Evolutionary conservation across 2,888 invertebrate genomes (phyloP).

Genomic region (Tetragonula carbonaria): DNA sequence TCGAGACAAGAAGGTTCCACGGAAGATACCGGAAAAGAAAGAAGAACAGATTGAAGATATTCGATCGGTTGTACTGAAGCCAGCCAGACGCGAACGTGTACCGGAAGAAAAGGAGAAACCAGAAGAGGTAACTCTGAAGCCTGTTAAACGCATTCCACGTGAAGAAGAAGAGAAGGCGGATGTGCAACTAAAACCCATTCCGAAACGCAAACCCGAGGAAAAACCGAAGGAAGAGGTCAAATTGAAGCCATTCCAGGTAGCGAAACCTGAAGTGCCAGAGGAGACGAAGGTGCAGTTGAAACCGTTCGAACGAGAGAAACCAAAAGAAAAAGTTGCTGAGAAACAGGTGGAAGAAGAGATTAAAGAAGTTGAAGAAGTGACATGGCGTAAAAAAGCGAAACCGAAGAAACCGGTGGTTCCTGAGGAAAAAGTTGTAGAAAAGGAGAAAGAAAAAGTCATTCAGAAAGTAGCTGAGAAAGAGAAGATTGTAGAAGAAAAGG

Average conservation of each 20-base stretch:
- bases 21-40: conserved; percentile 65
- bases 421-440: conserved; percentile 66
- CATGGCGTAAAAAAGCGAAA: conserved; percentile 40
- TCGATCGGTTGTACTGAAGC: conserved; percentile 67
- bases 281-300: conserved; percentile 68
- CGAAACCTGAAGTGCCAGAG: conserved; percentile 59
- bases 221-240: conserved; percentile 71
- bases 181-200: conserved; percentile 76
- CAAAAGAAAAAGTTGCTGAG: conserved; percentile 18
- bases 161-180: conserved; percentile 80
- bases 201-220: conserved; percentile 59
- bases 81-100: conserved; percentile 63
- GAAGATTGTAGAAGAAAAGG: conserved; percentile 64
- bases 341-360: conserved; percentile 30
- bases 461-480: conserved; percentile 47
- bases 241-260: conserved; percentile 66
- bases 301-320: conserved; percentile 37
- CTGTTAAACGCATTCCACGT: conserved; percentile 77
- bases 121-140: conserved; percentile 79
- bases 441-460: background rate
- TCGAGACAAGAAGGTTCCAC: conserved; percentile 72
- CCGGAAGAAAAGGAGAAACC: conserved; percentile 64
- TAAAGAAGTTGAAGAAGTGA: conserved; percentile 60
- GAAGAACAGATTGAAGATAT: conserved; percentile 70
- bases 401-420: conserved; percentile 54